These are phyloP conservation scores for Melanotaenia pygmaea DNA, from an alignment of 2,797 vertebrate species.

Conservation along the genomic window DNA sequence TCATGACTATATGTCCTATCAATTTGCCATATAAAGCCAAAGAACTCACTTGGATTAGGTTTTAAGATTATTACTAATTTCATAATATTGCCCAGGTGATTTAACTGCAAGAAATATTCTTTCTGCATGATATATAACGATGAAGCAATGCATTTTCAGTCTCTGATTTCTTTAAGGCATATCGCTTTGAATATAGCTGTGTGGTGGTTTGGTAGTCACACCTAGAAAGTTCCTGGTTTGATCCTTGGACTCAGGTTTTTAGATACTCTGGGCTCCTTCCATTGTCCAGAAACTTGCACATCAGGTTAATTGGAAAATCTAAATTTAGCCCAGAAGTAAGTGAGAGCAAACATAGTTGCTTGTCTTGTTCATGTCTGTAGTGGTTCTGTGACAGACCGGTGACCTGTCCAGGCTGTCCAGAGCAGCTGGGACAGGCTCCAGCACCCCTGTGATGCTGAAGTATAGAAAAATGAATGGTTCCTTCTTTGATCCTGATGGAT, in stretches of 20 bases:
- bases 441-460: too few species aligned
- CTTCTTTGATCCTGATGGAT: too few species aligned
- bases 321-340: background rate
- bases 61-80: constrained; percentile 29
- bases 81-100: constrained; percentile 5
- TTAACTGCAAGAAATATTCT: background rate
- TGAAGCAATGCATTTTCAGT: background rate
- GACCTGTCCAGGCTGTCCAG: too few species aligned
- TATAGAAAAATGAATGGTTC: too few species aligned
- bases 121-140: background rate
- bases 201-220: too few species aligned
- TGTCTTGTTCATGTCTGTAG: too few species aligned
- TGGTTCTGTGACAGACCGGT: too few species aligned
- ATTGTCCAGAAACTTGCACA: background rate
- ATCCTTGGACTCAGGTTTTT: too few species aligned
- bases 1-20: background rate
- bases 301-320: background rate
- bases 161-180: background rate
- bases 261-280: too few species aligned
- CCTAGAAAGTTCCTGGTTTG: too few species aligned
- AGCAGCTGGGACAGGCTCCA: too few species aligned
- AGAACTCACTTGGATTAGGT: constrained; percentile 27
- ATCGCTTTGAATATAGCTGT: background rate
- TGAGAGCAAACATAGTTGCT: too few species aligned
- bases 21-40: background rate